Evolutionary conservation across 2,797 vertebrate species (phyloP).

Genomic region (Crax fasciolata): DNA sequence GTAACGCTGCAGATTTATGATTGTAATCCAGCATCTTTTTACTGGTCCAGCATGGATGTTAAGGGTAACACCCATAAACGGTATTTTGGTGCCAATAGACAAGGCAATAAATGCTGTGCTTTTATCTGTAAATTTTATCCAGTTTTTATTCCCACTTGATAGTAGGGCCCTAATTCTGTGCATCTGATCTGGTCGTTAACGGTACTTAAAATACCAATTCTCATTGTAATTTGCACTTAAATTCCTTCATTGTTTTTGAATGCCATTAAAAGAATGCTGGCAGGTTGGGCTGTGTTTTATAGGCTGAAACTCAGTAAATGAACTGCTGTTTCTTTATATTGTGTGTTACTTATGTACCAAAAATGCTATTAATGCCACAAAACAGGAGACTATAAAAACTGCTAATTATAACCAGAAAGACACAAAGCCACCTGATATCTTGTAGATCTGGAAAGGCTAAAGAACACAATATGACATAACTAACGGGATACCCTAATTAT

Average conservation of each 20-base stretch:
- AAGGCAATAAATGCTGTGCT: background rate
- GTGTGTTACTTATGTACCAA: background rate
- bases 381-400: background rate
- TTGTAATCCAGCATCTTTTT: background rate
- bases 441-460: background rate
- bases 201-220: background rate
- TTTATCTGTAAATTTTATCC: conserved; percentile 15
- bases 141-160: background rate
- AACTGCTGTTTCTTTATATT: background rate
- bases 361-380: background rate
- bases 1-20: background rate
- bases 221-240: background rate
- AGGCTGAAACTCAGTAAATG: background rate
- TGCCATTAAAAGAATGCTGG: background rate
- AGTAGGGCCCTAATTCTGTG: background rate
- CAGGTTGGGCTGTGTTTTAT: background rate
- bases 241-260: background rate
- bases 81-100: background rate
- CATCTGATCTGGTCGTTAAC: background rate
- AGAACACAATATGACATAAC: accelerated
- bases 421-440: accelerated
- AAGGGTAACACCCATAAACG: background rate
- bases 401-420: background rate
- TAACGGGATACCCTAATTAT: background rate
- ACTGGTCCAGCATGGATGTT: background rate